Evolutionary conservation across 2,113 vertebrate species (phyloP), one percentile per base, ranked within the genome.

Genomic region (Elachura formosa): DNA sequence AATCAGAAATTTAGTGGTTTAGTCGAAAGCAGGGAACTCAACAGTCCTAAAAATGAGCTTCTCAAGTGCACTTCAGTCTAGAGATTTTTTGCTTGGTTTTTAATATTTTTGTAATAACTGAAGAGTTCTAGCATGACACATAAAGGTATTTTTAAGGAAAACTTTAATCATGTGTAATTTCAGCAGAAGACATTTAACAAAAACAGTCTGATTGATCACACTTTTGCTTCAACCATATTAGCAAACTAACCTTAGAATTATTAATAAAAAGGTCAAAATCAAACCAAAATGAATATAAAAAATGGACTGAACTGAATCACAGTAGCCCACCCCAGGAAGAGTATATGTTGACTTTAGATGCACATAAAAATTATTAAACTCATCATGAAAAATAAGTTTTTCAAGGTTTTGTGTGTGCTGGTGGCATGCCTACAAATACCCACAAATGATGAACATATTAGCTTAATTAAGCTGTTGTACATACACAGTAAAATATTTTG

Each of bases 381-480:
- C 17, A 45, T 41, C 3, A 56, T 7, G 7, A 49, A 77, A 93
- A 33, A 29, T 2, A 88, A 59, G 20, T n/a, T 86, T 86, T 80
- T 41, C 20, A 80, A 66, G 28, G 46, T 75, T 80, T 75, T 46
- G 55, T 72, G 28, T 90, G 88, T 68, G 43, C 23, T 94, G 28
- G 26, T 82, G 69, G 62, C 40, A 82, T 81, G 49, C 54, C 81
- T 72, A 91, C 58, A 69, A 93, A 91, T 25, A 66, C 51, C 94
- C 40, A 63, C 14, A 64, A 87, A 58, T 80, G 82, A 86, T 12
- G 10, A 94, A 71, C 64, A n/a, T 75, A 80, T 77, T 84, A 90
- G 23, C 34, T 83, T 62, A 94, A 94, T 94, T 75, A 89, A 75
- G 59, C 26, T 93, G 86, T 24, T 94, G 93, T 89, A 92, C 63